phyloP scores from a whole-genome alignment of 1,140 invertebrate genomes.

The Diachasmimorpha longicaudata region DNA sequence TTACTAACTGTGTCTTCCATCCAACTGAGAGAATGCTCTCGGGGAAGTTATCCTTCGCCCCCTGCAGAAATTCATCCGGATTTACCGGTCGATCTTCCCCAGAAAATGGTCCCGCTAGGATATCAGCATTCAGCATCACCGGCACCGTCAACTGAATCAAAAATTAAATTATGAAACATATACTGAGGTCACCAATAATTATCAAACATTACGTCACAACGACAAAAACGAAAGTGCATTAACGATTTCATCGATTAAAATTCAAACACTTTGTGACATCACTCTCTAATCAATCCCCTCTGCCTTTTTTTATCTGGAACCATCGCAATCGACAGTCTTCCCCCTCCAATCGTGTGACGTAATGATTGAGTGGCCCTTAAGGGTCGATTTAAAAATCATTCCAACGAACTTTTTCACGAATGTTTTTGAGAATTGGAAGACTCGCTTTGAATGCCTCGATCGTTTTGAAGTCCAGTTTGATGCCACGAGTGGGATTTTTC shows the following conservation, averaged over 20 bases:
- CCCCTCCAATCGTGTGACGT: too few relatives aligned
- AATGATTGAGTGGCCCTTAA: not conserved
- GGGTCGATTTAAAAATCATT: not conserved
- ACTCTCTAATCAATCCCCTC: too few relatives aligned
- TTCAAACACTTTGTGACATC: too few relatives aligned
- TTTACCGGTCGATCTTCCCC: constrained; percentile 69
- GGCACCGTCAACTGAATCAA: constrained; percentile 71
- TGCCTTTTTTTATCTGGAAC: too few relatives aligned
- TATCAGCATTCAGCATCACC: constrained; percentile 90
- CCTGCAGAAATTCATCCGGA: constrained; percentile 69
- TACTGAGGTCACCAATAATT: not conserved
- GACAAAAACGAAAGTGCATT: too few relatives aligned
- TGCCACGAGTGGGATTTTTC: constrained; percentile 69
- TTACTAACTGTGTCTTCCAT: constrained; percentile 74
- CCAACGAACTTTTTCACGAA: constrained; percentile 49
- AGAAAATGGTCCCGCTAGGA: constrained; percentile 79
- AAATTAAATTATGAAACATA: not conserved
- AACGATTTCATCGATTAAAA: too few relatives aligned
- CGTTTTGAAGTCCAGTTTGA: constrained; percentile 89
- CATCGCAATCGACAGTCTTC: too few relatives aligned
- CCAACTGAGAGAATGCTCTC: constrained; percentile 80
- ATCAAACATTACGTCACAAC: not conserved
- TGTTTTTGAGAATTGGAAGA: constrained; percentile 63
- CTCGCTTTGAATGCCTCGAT: constrained; percentile 77
- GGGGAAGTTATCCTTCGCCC: constrained; percentile 66